Evolutionary conservation across 2,797 vertebrate genomes (phyloP).

Genomic region (Champsocephalus gunnari): DNA sequence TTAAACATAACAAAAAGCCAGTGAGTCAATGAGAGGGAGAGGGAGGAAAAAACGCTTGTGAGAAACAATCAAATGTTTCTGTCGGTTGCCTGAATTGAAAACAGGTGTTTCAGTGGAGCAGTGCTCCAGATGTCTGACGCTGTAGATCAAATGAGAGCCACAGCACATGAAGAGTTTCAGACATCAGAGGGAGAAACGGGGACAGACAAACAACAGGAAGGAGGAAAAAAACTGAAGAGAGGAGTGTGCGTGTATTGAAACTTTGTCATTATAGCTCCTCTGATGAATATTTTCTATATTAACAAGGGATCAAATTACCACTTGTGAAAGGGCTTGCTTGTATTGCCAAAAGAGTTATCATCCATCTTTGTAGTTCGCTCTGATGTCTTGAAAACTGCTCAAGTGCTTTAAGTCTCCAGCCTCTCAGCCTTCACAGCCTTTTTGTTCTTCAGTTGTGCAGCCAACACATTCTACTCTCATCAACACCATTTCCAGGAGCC

Average conservation of each 20-base stretch:
- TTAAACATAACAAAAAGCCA: slow-evolving; percentile 66
- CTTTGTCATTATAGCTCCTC: slow-evolving; percentile 9
- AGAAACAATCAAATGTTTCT: slow-evolving; percentile 79
- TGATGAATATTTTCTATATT: slow-evolving; percentile 4
- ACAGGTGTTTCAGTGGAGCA: slow-evolving; percentile 81
- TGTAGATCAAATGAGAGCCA: slow-evolving; percentile 80
- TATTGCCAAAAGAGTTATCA: not conserved
- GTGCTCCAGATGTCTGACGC: slow-evolving; percentile 80
- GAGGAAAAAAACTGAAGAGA: slow-evolving; percentile 3
- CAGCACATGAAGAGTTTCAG: slow-evolving; percentile 60
- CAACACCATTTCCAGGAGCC: slow-evolving; percentile 9
- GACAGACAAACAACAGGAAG: slow-evolving; percentile 42
- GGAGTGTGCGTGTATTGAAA: slow-evolving; percentile 8
- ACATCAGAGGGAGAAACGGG: slow-evolving; percentile 55
- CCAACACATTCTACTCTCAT: slow-evolving; percentile 18
- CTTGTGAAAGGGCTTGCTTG: not conserved
- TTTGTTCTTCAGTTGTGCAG: not conserved
- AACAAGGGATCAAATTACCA: not conserved
- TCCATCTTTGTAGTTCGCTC: too few relatives aligned
- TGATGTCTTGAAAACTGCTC: too few relatives aligned
- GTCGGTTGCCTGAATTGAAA: slow-evolving; percentile 83
- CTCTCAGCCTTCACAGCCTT: not conserved
- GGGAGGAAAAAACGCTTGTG: slow-evolving; percentile 36
- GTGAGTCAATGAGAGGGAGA: slow-evolving; percentile 50
- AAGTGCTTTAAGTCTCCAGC: not conserved